Evolutionary conservation across 2,888 invertebrate species (phyloP), one percentile per base, ranked within the genome.

Genomic region (Oxyteleia sp.): DNA sequence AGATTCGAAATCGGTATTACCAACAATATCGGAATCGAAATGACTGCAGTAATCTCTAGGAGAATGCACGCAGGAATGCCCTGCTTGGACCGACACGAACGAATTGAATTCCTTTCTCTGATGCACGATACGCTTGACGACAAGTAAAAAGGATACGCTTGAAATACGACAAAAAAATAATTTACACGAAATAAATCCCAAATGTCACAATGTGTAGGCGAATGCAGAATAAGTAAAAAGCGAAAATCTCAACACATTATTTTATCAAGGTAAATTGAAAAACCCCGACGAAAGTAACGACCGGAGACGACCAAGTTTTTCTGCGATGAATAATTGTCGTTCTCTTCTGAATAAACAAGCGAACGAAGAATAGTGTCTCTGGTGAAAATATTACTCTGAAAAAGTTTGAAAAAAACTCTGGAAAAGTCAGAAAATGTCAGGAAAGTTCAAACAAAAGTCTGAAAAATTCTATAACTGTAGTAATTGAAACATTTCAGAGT

Each of bases 41-140:
- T 87, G 87, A 85, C 84, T 84, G n/a, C n/a, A 59, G 85, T 82
- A 87, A 87, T 87, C 88, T 87, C 85, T 87, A 80, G 66, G 76
- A 87, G 87, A 87, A 88, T 88, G 85, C 82, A 68, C 84, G 72
- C 61, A 80, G 87, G 86, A 87, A 88, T 87, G 83, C 74, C 68
- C 72, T 32, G 83, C 51, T 80, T 74, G 75, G 83, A 66, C 74
- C 79, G 83, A 83, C 83, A 80, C 83, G 75, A 78, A 82, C 82
- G 78, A 80, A 80, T 84, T 84, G 83, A 80, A 84, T 84, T 84
- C 83, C 83, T 79, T 84, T 80, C 83, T 80, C 83, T 78, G 83
- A 84, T 84, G 83, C 83, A 66, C 79, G 83, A 84, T 84, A 84
- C 83, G 83, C 83, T 80, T 84, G 79, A 84, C 83, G 74, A 75